Evolutionary conservation across 2,888 invertebrate species (phyloP).

Genomic region (Melinopterus prodromus): DNA sequence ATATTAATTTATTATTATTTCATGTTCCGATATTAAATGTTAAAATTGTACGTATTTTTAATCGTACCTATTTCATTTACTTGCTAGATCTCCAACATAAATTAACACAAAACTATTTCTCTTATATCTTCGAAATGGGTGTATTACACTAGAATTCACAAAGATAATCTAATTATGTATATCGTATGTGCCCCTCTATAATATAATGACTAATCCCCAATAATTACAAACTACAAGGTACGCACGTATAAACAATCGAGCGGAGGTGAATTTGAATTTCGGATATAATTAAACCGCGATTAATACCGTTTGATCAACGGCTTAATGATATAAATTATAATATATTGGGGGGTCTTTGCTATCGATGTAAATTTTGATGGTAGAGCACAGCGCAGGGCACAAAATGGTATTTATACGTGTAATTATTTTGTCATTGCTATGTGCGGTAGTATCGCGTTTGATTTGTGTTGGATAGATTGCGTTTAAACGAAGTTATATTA

Average conservation of each 20-base stretch:
- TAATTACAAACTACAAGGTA: not conserved
- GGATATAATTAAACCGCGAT: not conserved
- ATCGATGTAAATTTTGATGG: not conserved
- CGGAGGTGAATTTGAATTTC: not conserved
- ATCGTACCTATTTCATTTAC: too few species aligned
- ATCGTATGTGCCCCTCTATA: too few species aligned
- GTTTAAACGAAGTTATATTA: constrained; percentile 15
- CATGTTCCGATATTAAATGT: too few species aligned
- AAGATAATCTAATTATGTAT: too few species aligned
- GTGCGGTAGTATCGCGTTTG: not conserved
- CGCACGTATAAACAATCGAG: not conserved
- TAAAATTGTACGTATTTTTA: too few species aligned
- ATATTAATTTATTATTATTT: too few species aligned
- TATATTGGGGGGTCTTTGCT: not conserved
- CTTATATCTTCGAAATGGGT: too few species aligned
- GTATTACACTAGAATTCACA: too few species aligned
- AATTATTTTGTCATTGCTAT: not conserved
- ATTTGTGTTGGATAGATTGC: not conserved
- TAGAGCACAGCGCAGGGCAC: not conserved
- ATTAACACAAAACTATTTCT: too few species aligned
- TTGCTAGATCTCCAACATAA: too few species aligned
- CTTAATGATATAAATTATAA: constrained; percentile 4
- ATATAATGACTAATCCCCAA: not conserved
- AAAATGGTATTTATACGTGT: not conserved
- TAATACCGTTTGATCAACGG: constrained; percentile 4